These are phyloP conservation scores for Nixonia krombeini DNA, from an alignment of 1,140 invertebrate genomes.

Conservation along the genomic window DNA sequence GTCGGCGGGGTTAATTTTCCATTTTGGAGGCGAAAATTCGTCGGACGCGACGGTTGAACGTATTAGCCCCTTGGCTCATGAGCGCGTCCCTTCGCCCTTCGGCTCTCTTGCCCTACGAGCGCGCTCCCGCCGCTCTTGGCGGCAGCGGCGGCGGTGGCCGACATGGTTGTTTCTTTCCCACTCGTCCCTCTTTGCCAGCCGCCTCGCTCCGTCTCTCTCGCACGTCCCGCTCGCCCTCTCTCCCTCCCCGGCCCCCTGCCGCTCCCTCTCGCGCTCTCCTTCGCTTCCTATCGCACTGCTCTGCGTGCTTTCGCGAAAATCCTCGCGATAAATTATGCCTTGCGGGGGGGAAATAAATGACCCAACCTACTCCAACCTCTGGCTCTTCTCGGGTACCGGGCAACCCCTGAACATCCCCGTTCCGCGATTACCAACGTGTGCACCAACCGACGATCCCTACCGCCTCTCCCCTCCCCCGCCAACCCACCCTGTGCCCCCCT, in stretches of 20 bases:
- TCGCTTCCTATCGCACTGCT: slow-evolving; percentile 51
- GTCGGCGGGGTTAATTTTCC: slow-evolving; percentile 58
- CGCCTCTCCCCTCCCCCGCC: slow-evolving; percentile 37
- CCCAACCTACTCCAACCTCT: slow-evolving; percentile 61
- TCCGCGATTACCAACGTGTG: slow-evolving; percentile 55
- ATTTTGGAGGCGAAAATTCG: slow-evolving; percentile 61
- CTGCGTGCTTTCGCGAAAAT: slow-evolving; percentile 72
- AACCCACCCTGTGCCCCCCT: slow-evolving; percentile 49
- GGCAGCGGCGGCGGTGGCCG: slow-evolving; percentile 44
- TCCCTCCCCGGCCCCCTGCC: not conserved
- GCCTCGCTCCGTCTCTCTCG: slow-evolving; percentile 7
- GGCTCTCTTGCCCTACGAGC: slow-evolving; percentile 42
- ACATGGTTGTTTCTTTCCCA: slow-evolving; percentile 47
- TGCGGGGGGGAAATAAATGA: slow-evolving; percentile 70
- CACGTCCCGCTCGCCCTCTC: slow-evolving; percentile 28
- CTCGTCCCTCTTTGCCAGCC: slow-evolving; percentile 20
- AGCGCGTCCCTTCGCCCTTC: slow-evolving; percentile 36
- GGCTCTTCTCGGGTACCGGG: slow-evolving; percentile 55
- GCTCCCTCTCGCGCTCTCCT: slow-evolving; percentile 27
- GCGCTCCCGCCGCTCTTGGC: slow-evolving; percentile 40
- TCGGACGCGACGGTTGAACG: slow-evolving; percentile 50
- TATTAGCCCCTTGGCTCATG: slow-evolving; percentile 58
- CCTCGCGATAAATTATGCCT: slow-evolving; percentile 72
- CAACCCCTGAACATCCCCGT: slow-evolving; percentile 47
- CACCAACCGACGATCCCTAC: slow-evolving; percentile 53